Conservation (phyloP, 2,797 vertebrate species). For the Syndactyla subalaris region DNA sequence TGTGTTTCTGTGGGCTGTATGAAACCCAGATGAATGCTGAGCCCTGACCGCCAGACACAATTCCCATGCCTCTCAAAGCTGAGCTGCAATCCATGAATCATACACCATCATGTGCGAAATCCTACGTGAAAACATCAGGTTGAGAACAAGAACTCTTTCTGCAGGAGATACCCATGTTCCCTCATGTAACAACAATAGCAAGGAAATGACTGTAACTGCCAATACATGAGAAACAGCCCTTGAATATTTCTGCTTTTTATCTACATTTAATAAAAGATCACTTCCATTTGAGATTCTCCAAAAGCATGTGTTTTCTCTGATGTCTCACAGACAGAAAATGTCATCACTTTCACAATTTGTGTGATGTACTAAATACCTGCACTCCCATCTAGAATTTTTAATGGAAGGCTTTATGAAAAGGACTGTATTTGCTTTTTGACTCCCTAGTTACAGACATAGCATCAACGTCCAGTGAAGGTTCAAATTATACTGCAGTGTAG, state of each 20-base stretch:
- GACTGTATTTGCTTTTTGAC: background rate
- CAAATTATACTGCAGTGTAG: background rate
- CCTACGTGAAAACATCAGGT: background rate
- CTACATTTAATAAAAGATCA: background rate
- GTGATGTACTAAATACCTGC: background rate
- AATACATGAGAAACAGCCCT: background rate
- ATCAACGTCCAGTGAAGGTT: background rate
- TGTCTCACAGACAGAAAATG: background rate
- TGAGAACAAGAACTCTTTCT: background rate
- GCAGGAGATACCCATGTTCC: background rate
- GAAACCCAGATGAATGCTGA: background rate
- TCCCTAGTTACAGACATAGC: background rate
- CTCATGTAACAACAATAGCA: accelerated
- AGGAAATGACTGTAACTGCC: background rate
- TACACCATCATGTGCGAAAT: background rate
- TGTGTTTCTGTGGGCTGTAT: background rate
- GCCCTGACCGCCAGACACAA: background rate
- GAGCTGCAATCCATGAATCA: background rate
- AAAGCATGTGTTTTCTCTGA: background rate
- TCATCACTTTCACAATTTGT: background rate
- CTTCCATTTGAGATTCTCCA: background rate
- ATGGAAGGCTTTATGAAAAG: background rate
- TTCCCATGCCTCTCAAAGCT: background rate
- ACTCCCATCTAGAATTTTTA: background rate
- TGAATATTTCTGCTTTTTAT: background rate